Base-by-base conservation (phyloP, 1,140 invertebrate species). In the Trichoplusia ni region DNA sequence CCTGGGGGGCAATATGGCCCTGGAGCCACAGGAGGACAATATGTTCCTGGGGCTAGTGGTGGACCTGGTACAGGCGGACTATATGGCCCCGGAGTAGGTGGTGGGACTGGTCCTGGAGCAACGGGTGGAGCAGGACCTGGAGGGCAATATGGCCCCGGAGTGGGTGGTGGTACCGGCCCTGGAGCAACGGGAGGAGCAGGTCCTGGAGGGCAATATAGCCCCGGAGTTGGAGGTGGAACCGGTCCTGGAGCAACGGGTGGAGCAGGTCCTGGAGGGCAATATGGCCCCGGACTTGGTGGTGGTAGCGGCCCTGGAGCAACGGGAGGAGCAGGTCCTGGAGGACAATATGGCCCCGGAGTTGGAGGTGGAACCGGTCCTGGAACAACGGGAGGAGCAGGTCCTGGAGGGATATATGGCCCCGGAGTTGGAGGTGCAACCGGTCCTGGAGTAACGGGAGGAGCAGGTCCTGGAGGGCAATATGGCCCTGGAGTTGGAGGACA, bases 1-100 rank as follows among this genome's bases (percentile, higher is more conserved):
- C 18, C 51, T 8, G 29, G 37, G 14, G 60, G 38, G 1, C 65
- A 59, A 62, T 68, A 69, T 37, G 60, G 25, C 5, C 47, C 46
- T 23, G 44, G 23, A 49, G 61, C n/a, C 0, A n/a, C 56, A 5
- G 54, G 21, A 25, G 59, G 47, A 19, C 67, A 64, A 60, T 59
- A 65, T 37, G 37, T 29, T 8, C 27, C 44, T 27, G 53, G 44
- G 3, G 49, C 23, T 11, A 2, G 53, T 35, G 11, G 18, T 21
- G 51, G 49, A 4, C 37, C 27, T 11, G 46, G 59, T 1, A 25
- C 25, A 1, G 67, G 40, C 8, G 51, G 40, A 18, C 27, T 35
- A 25, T 58, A 67, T 58, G 37, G 19, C 4, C 25, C 56, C 5
- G 14, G 11, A 8, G 46, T 8, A 7, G 14, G 49, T 13, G 49